These are phyloP conservation scores for Eulemur mongoz DNA, from an alignment of 2,797 vertebrate genomes.

Conservation along the genomic window DNA sequence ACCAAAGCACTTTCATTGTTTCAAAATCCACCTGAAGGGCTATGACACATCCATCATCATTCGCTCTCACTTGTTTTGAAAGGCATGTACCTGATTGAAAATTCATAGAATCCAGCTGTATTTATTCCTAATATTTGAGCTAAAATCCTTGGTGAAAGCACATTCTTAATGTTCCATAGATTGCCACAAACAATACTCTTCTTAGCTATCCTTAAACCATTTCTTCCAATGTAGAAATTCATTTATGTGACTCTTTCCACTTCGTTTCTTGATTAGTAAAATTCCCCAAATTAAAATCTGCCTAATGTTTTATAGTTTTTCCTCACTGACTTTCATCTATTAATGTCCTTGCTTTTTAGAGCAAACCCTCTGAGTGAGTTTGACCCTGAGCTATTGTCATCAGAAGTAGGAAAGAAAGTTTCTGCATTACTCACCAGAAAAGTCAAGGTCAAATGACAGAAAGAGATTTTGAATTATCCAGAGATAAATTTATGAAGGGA, in stretches of 20 bases:
- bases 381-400: not conserved
- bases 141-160: not conserved
- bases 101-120: not conserved
- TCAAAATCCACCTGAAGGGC: not conserved
- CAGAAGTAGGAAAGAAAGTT: not conserved
- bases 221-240: not conserved
- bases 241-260: not conserved
- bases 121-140: not conserved
- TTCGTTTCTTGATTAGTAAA: not conserved
- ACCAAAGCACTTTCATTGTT: not conserved
- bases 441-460: constrained; percentile 30
- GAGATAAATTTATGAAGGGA: constrained; percentile 15
- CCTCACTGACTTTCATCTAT: not conserved
- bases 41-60: not conserved
- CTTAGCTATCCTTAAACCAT: not conserved
- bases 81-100: not conserved
- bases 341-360: not conserved
- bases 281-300: not conserved
- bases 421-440: constrained; percentile 37
- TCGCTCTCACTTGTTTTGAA: not conserved
- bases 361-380: not conserved
- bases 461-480: constrained; percentile 22
- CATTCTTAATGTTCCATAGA: not conserved
- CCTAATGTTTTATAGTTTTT: not conserved
- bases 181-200: not conserved